Conservation (phyloP, 1,140 invertebrate species). For the Octopus sinensis region DNA sequence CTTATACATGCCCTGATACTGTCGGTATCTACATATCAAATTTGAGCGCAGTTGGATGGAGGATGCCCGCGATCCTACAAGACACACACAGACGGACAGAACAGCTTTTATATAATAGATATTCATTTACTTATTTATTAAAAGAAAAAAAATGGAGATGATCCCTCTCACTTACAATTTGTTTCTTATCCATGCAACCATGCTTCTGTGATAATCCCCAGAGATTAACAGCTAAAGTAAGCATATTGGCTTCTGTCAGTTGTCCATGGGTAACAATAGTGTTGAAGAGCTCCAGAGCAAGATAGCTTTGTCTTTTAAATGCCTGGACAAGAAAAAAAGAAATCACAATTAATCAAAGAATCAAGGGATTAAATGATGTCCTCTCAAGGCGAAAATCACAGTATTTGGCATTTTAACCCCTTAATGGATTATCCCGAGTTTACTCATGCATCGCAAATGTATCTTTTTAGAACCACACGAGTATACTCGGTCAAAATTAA, state of each 20-base stretch:
- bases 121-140: too few species aligned
- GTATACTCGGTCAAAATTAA: too few species aligned
- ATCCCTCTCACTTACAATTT: slow-evolving; percentile 31
- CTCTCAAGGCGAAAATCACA: neutral
- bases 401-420: neutral
- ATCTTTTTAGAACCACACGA: too few species aligned
- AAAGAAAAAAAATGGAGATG: too few species aligned
- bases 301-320: slow-evolving; percentile 58
- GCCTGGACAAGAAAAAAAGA: slow-evolving; percentile 38
- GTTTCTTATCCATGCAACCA: slow-evolving; percentile 58
- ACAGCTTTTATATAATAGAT: too few species aligned
- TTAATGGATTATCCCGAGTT: too few species aligned
- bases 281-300: slow-evolving; percentile 73
- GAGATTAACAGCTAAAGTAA: slow-evolving; percentile 71
- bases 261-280: slow-evolving; percentile 71
- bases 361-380: neutral
- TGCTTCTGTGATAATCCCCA: slow-evolving; percentile 74
- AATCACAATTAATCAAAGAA: neutral
- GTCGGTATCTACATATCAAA: too few species aligned
- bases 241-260: slow-evolving; percentile 63
- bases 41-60: too few species aligned
- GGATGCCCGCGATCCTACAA: too few species aligned
- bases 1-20: too few species aligned
- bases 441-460: too few species aligned
- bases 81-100: too few species aligned